Base-by-base conservation (phyloP, 2,113 vertebrate genomes). In the Muntiacus muntjak region DNA sequence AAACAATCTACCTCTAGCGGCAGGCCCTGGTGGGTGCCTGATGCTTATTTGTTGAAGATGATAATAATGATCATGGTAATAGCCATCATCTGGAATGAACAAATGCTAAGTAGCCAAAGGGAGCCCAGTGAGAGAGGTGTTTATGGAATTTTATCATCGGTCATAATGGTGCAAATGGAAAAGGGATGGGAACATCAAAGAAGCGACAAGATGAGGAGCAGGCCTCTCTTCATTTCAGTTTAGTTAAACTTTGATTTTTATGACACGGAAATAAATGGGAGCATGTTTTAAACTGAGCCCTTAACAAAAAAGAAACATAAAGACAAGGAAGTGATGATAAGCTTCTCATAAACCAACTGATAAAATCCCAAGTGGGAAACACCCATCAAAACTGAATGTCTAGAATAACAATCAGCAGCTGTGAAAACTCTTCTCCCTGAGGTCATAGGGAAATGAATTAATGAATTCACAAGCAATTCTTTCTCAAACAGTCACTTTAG, bases 21-120 rank as follows among this genome's bases (percentile, higher is more conserved):
- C 25, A 5, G 11, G 60, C 1, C 60, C 90, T 50, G 7, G 81
- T n/a, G 82, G 71, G 40, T 36, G 43, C 71, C 67, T 28, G 40
- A 1, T 14, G 36, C 57, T 74, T 88, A 28, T 94, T 94, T 84
- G 88, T 50, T 87, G 88, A 89, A 95, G 74, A 94, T 76, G 43
- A 62, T 92, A 54, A 60, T 64, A 82, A 92, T 82, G 87, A 47
- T 54, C 12, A 6, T 30, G 33, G 43, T 89, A 89, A 96, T 55
- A 30, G 78, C 74, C 23, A 14, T 91, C 76, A 94, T 93, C 82
- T 95, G 94, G 91, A 64, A 58, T 89, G 88, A 96, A 74, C 96
- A 96, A 96, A 93, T 85, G 95, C 55, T 94, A 86, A 91, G 78
- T n/a, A 91, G 87, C 91, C 85, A 81, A 93, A 87, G 94, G 97